Base-by-base conservation (phyloP, 2,113 vertebrate genomes). In the Corythoichthys intestinalis region DNA sequence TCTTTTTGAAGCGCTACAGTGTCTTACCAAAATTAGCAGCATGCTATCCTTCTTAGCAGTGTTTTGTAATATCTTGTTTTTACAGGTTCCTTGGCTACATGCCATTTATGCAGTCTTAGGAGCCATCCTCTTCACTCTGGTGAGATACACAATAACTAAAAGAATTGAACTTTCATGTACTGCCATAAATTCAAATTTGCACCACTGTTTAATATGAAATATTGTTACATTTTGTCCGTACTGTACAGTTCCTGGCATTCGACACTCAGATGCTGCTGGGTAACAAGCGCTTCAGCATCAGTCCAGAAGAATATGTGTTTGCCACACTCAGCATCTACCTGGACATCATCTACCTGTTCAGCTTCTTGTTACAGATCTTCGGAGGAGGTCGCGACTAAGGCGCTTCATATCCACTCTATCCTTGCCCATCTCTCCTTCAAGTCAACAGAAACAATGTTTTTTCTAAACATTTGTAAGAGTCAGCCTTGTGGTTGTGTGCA, bases 291-390 rank as follows among this genome's bases (percentile, higher is more conserved):
- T 93, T 94, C 65, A 65, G 92, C 0, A 89, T 98, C 67, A 98
- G 87, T 75, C 97, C 97, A 0, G 96, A 98, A 86, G 97, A 98
- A 71, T 96, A 98, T 70, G 81, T 98, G 68, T 98, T 97, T 4
- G 97, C 95, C 67, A 95, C 95, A 11, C 95, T 99, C 83, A 96
- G 92, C 72, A 92, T 98, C 74, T 98, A 98, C 61, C 88, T 98
- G 91, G 96, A 99, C 83, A 93, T 99, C 68, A 90, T 99, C 87
- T 96, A 99, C 81, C 92, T 98, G 78, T 99, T 98, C 87, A 94
- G 93, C 74, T 96, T 96, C 90, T 86, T 99, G 80, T 91, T 99
- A 35, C 93, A 95, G 85, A 80, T 97, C 65, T 88, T 93, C 12
- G 95, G 96, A 60, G 86, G 90, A 77, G 93, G 91, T 38, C 86